Evolutionary conservation across 1,140 invertebrate species (phyloP), one percentile per base, ranked within the genome.

Genomic region (Anastrepha obliqua): DNA sequence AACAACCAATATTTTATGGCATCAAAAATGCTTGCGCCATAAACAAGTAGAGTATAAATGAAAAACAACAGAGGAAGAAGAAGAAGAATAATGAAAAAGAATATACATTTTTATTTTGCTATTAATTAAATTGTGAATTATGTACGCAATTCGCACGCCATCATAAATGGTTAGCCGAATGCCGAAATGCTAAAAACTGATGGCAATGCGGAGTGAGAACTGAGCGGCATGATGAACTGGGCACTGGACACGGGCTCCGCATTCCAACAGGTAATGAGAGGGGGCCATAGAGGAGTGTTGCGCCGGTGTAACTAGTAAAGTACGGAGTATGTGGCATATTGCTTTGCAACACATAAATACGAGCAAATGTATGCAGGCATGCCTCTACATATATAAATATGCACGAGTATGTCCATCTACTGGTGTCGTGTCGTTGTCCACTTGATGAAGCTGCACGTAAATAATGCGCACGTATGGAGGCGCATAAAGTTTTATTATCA

Each of bases 101-200:
- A 64, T 86, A 64, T 62, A 20, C 20, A 86, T 86, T 86, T 90
- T 89, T 91, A 86, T 89, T 89, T 89, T 89, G 85, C 91, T 91
- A 91, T 90, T 92, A 92, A 92, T 92, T 92, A 92, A 92, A 92
- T 92, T 92, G 91, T 91, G 91, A 91, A 90, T 91, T 92, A 92
- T 91, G 89, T 89, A 90, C 81, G 91, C 89, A 90, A 91, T 92
- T 91, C 90, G 90, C 85, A 86, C 58, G 58, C 85, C 85, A 86
- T 64, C 85, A 86, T 86, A 86, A 86, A 86, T 86, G 85, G n/a
- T 81, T 81, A 47, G 7, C 47, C 44, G 47, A 81, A 81, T 47
- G 74, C 74, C 47, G 51, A 81, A 81, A 81, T 81, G 74, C 5
- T 15, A 8, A 42, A 55, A 81, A 81, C 7, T 11, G 47, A 11